Percentiles rank a stretch among this genome's conserved stretches.
Evolutionary conservation across 2,797 vertebrate species (phyloP).

Genomic region (Steatocranus sp.): DNA sequence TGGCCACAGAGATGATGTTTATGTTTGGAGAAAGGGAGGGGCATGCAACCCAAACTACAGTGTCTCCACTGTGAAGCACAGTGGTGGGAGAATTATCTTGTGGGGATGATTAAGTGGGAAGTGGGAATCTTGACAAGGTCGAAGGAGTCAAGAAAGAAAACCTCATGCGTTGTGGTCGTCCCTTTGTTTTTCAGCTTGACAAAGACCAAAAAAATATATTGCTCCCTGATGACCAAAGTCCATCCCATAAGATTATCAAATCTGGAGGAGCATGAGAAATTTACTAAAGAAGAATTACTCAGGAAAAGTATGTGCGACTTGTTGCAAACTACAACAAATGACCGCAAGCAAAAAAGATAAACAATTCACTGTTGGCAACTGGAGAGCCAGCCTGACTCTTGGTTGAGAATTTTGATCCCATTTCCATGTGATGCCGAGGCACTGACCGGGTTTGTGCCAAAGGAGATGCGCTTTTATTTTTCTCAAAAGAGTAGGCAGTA

Average conservation of each 20-base stretch:
- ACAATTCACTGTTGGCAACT: background rate
- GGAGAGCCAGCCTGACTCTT: background rate
- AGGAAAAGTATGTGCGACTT: background rate
- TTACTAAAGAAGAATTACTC: background rate
- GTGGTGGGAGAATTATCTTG: background rate
- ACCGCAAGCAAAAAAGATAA: background rate
- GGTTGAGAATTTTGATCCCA: background rate
- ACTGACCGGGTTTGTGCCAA: background rate
- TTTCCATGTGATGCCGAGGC: background rate
- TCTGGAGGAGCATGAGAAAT: background rate
- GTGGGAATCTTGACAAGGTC: background rate
- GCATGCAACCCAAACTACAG: background rate
- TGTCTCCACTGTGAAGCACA: background rate
- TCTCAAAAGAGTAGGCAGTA: constrained; percentile 14
- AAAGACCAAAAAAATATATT: background rate
- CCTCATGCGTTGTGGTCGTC: background rate
- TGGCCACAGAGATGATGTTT: background rate
- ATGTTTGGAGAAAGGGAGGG: background rate
- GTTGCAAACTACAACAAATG: background rate
- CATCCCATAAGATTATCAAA: background rate
- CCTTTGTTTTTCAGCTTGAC: background rate
- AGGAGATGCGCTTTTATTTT: background rate
- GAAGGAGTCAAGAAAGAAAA: background rate
- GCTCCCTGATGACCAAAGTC: background rate
- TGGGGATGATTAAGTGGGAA: background rate